Evolutionary conservation across 2,113 vertebrate species (phyloP), one percentile per base, ranked within the genome.

Genomic region (Megalops atlanticus): DNA sequence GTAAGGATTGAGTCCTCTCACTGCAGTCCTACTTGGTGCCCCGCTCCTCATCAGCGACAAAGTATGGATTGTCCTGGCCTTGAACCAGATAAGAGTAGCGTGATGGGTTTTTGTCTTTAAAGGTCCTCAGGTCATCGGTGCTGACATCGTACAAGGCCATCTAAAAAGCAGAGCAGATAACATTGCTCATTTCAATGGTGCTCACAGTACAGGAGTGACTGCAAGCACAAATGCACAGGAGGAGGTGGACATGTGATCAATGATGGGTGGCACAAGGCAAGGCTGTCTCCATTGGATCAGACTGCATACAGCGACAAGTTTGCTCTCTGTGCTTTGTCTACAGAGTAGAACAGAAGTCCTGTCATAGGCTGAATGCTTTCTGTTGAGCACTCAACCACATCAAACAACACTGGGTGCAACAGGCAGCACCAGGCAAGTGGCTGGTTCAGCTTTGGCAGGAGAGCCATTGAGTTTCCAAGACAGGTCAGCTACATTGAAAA

Each of bases 1-100:
- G 24, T 27, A 75, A n/a, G n/a, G n/a, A n/a, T n/a, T n/a, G n/a
- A n/a, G n/a, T 78, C 45, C 27, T 43, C 71, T 70, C 36, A 33
- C 58, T 72, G 78, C 36, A 24, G 21, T 79, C 31, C 69, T 86
- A 92, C 75, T 84, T 74, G 36, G 69, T 79, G 71, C 58, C 87
- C 41, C 33, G 86, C 0, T 87, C 88, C 0, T 94, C 92, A 68
- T 85, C 92, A 0, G 88, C 80, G 64, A 93, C 40, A 86, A 92
- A 95, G 89, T 94, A 93, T 0, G 94, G 94, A 82, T 95, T 95
- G 85, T 94, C 92, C 4, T 93, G 94, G 78, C 94, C 93, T 83
- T 93, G 88, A n/a, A 93, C 87, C 88, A 95, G 86, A 78, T 93
- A 94, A 2, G 93, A 93, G 84, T 94, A 94, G 0, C 89, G 91